Evolutionary conservation across 2,888 invertebrate genomes (phyloP).

Genomic region (Aelia acuminata): DNA sequence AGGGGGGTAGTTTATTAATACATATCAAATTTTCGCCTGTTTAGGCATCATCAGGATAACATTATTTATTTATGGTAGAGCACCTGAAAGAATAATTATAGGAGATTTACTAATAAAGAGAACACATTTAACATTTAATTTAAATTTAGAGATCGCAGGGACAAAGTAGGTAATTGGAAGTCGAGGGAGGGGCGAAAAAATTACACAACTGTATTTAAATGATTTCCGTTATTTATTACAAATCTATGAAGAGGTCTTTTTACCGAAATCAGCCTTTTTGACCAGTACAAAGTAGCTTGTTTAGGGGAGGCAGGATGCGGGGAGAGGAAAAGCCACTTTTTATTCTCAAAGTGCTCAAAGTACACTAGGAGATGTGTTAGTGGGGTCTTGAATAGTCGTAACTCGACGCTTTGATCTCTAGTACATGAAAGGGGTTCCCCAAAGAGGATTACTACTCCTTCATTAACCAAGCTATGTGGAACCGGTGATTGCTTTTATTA

Average conservation of each 20-base stretch:
- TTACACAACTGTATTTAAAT: no score
- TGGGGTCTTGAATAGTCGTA: not conserved
- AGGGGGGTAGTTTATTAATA: no score
- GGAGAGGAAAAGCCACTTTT: not conserved
- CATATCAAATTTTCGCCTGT: no score
- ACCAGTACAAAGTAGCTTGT: not conserved
- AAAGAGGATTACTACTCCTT: constrained; percentile 31
- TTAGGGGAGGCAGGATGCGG: not conserved
- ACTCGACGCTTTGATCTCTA: not conserved
- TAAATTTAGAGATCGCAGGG: no score
- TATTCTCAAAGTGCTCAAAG: not conserved
- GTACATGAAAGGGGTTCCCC: not conserved
- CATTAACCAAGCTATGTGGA: not conserved
- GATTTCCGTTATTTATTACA: no score
- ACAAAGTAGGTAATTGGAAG: no score
- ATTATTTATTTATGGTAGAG: no score
- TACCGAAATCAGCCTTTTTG: not conserved
- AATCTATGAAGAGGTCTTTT: not conserved
- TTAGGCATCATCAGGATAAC: no score
- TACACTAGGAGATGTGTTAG: not conserved
- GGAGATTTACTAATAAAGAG: no score
- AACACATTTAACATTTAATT: no score
- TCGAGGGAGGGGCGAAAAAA: no score
- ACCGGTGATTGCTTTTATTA: not conserved
- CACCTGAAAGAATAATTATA: no score